Percentiles rank a stretch among this genome's conserved stretches.
Conservation (phyloP, 2,888 invertebrate genomes). For the Fragum fragum region DNA sequence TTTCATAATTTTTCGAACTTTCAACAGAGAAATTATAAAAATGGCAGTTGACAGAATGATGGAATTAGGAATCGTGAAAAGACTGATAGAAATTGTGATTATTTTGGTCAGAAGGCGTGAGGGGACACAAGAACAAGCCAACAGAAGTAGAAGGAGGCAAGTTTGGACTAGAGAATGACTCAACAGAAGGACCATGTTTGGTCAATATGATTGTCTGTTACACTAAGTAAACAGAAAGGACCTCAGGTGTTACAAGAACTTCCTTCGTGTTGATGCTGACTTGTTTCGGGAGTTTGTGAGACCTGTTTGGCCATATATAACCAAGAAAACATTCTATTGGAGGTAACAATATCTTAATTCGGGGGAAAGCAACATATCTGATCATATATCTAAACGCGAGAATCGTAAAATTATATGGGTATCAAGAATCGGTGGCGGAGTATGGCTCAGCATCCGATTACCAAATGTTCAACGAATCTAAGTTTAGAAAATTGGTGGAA, state of each 20-base stretch:
- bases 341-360: slow-evolving; percentile 36
- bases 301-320: slow-evolving; percentile 40
- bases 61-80: too few relatives aligned
- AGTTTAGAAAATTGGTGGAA: slow-evolving; percentile 44
- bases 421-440: slow-evolving; percentile 23
- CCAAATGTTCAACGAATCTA: slow-evolving; percentile 43
- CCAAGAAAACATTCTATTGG: slow-evolving; percentile 49
- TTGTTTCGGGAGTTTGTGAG: slow-evolving; percentile 53
- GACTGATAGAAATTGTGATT: slow-evolving; percentile 28
- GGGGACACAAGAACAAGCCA: slow-evolving; percentile 31
- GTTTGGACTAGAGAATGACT: slow-evolving; percentile 22
- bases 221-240: slow-evolving; percentile 39
- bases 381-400: slow-evolving; percentile 41
- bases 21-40: too few relatives aligned
- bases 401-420: slow-evolving; percentile 49
- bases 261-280: slow-evolving; percentile 44
- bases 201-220: slow-evolving; percentile 32
- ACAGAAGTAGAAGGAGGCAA: slow-evolving; percentile 32
- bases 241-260: slow-evolving; percentile 42
- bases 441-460: slow-evolving; percentile 41
- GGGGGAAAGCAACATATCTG: slow-evolving; percentile 46
- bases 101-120: slow-evolving; percentile 29
- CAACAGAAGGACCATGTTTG: slow-evolving; percentile 2
- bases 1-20: too few relatives aligned
- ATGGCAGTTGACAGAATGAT: too few relatives aligned